A percentile compares a stretch with the other conserved stretches of the same genome.
phyloP scores from a whole-genome alignment of 2,888 invertebrate species.

The Malacosoma neustria region DNA sequence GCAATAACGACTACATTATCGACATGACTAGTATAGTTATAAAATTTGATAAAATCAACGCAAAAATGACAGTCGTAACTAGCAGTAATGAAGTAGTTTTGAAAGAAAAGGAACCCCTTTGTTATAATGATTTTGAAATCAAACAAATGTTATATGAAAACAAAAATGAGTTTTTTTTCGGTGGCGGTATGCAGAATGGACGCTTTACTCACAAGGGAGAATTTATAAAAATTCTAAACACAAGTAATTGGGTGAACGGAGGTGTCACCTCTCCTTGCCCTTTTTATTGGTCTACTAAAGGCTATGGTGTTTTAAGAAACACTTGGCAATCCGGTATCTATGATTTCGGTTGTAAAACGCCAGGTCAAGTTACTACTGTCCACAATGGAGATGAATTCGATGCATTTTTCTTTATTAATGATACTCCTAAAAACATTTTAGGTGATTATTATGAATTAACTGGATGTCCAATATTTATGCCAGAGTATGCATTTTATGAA shows the following conservation, averaged over 20 bases:
- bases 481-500: constrained; percentile 58
- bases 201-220: constrained; percentile 56
- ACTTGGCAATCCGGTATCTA: constrained; percentile 57
- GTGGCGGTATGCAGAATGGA: constrained; percentile 67
- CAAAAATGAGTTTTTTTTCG: constrained; percentile 49
- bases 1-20: constrained; percentile 28
- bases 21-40: constrained; percentile 43
- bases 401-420: constrained; percentile 53
- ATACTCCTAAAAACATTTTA: constrained; percentile 38
- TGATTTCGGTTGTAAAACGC: constrained; percentile 39
- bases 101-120: constrained; percentile 36
- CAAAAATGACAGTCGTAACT: constrained; percentile 44
- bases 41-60: constrained; percentile 39
- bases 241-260: constrained; percentile 52
- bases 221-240: constrained; percentile 45
- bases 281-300: constrained; percentile 59
- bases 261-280: constrained; percentile 60
- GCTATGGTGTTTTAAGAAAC: constrained; percentile 56
- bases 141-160: constrained; percentile 38
- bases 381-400: constrained; percentile 45
- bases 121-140: constrained; percentile 28
- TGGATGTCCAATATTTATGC: constrained; percentile 52
- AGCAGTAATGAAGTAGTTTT: constrained; percentile 42
- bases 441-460: constrained; percentile 59
- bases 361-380: constrained; percentile 23